Evolutionary conservation across 2,888 invertebrate species (phyloP).

Genomic region (Capitulum mitella): DNA sequence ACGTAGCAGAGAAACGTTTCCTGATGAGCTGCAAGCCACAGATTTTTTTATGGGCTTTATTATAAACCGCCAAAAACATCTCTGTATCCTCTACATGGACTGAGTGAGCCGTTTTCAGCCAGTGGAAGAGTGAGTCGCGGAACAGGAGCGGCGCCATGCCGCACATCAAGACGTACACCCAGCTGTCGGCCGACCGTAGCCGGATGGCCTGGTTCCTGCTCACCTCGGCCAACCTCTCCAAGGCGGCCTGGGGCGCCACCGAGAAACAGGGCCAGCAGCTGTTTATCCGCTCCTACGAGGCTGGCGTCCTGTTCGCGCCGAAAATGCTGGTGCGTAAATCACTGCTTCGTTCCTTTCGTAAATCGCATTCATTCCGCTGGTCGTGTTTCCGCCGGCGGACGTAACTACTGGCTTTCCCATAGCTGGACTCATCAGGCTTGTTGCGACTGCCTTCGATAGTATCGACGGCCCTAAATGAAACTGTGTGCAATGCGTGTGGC

Average conservation of each 20-base stretch:
- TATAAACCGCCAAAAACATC: too few relatives aligned
- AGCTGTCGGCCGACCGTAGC: conserved; percentile 61
- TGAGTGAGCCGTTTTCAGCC: too few relatives aligned
- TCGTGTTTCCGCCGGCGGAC: too few relatives aligned
- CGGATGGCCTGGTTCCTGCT: conserved; percentile 72
- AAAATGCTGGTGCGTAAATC: neutral
- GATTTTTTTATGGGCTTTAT: too few relatives aligned
- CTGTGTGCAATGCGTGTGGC: neutral
- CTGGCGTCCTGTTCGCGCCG: conserved; percentile 81
- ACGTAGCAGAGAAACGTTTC: too few relatives aligned
- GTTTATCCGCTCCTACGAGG: conserved; percentile 77
- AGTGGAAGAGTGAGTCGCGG: conserved; percentile 69
- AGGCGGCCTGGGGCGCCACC: conserved; percentile 87
- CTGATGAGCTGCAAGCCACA: too few relatives aligned
- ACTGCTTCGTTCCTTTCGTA: too few relatives aligned
- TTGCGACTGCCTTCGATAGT: neutral
- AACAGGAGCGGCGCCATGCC: conserved; percentile 80
- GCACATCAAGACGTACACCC: conserved; percentile 84
- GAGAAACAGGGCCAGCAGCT: conserved; percentile 54
- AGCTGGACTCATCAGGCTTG: neutral
- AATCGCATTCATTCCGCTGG: too few relatives aligned
- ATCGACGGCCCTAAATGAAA: neutral
- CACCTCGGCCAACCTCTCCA: conserved; percentile 91
- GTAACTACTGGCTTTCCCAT: too few relatives aligned
- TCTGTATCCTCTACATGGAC: too few relatives aligned